phyloP scores from a whole-genome alignment of 2,888 invertebrate genomes.

The Heliothis peltigera region DNA sequence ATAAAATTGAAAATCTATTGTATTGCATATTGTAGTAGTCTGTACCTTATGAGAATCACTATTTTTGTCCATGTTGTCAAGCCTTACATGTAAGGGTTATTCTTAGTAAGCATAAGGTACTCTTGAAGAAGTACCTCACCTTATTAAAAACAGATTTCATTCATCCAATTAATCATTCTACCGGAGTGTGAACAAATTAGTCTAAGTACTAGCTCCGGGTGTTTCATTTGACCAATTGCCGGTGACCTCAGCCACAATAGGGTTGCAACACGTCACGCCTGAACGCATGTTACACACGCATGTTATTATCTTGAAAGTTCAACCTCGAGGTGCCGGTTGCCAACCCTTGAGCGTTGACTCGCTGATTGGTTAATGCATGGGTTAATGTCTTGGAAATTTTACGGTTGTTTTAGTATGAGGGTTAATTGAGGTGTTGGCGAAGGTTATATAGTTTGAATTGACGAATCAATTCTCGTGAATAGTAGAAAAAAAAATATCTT shows the following conservation, averaged over 20 bases:
- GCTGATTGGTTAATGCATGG: slow-evolving; percentile 45
- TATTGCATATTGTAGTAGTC: no score
- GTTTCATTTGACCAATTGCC: slow-evolving; percentile 51
- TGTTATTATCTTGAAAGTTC: slow-evolving; percentile 78
- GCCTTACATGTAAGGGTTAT: no score
- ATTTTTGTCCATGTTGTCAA: no score
- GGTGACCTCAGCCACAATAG: slow-evolving; percentile 66
- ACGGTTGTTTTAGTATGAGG: slow-evolving; percentile 22
- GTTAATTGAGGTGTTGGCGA: not conserved
- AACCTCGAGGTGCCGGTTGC: slow-evolving; percentile 69
- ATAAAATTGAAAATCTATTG: no score
- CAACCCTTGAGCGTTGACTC: slow-evolving; percentile 65
- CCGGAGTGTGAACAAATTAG: slow-evolving; percentile 45
- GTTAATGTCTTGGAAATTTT: slow-evolving; percentile 29
- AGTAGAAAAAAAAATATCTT: no score
- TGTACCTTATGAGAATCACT: no score
- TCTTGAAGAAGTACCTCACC: slow-evolving; percentile 7
- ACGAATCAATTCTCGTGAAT: no score
- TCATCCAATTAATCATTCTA: slow-evolving; percentile 33
- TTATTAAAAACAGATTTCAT: slow-evolving; percentile 39
- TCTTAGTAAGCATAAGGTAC: not conserved
- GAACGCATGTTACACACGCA: slow-evolving; percentile 65
- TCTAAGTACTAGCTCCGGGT: slow-evolving; percentile 26
- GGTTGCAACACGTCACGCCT: slow-evolving; percentile 78
- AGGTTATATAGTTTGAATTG: not conserved